Percentiles rank a stretch among this genome's conserved stretches.
Evolutionary conservation across 2,113 vertebrate genomes (phyloP).

Genomic region (Ivindomyrus marchei): DNA sequence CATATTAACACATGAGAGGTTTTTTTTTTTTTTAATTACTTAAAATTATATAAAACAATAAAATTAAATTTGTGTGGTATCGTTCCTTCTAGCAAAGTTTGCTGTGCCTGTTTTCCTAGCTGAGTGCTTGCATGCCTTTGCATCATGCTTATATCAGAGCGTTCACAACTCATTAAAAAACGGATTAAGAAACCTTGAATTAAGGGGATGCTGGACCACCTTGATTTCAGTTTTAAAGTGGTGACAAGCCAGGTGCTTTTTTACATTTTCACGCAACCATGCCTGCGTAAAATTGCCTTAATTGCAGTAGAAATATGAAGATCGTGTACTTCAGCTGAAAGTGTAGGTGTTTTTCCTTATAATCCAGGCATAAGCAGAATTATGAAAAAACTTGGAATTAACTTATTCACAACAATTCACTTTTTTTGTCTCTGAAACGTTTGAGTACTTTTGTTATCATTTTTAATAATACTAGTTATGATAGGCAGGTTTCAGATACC

Average conservation of each 20-base stretch:
- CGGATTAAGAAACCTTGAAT: not conserved
- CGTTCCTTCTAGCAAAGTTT: not conserved
- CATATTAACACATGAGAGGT: not conserved
- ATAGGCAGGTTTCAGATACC: not conserved
- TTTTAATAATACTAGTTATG: not conserved
- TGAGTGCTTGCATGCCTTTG: not conserved
- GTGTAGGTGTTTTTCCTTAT: not conserved
- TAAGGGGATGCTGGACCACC: not conserved
- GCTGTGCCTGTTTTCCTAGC: not conserved
- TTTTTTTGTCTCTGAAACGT: not conserved
- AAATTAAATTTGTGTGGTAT: not conserved
- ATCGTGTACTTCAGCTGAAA: not conserved
- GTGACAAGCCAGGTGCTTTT: not conserved
- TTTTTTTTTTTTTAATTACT: not conserved
- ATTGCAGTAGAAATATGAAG: not conserved
- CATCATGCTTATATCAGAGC: conserved; percentile 3
- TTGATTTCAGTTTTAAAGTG: not conserved
- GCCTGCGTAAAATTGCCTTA: not conserved
- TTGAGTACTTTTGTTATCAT: not conserved
- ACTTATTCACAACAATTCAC: not conserved
- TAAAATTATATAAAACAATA: not conserved
- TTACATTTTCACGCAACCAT: not conserved
- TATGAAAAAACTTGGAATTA: not conserved
- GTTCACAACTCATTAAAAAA: not conserved
- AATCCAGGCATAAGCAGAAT: not conserved